Conservation (phyloP, 2,113 vertebrate genomes). For the Dasyornis broadbenti region DNA sequence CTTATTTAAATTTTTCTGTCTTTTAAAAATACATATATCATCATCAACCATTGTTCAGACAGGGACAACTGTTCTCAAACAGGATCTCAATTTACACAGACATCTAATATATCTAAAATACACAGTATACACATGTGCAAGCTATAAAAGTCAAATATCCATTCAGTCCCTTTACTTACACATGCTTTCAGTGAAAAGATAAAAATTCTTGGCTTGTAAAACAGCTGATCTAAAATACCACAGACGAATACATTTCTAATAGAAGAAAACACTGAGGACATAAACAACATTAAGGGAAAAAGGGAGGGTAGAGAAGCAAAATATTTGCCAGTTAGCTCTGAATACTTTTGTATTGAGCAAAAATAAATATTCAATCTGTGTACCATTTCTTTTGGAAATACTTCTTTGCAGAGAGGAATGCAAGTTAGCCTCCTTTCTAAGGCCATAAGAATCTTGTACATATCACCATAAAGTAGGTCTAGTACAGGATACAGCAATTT, state of each 20-base stretch:
- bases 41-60: rapidly evolving
- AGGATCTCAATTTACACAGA: neutral
- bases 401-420: neutral
- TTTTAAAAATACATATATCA: neutral
- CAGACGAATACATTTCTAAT: neutral
- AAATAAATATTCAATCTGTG: neutral
- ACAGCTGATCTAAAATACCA: neutral
- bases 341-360: neutral
- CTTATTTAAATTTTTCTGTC: neutral
- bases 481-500: neutral
- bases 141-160: neutral
- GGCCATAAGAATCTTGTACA: neutral
- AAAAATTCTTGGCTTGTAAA: neutral
- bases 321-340: neutral
- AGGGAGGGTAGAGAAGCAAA: neutral
- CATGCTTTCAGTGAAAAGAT: neutral
- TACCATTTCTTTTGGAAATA: slow-evolving; percentile 2
- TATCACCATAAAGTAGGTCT: neutral
- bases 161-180: neutral
- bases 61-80: neutral
- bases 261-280: neutral
- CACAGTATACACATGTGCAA: neutral
- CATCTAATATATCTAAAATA: neutral
- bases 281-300: neutral
- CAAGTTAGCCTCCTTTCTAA: neutral